These are phyloP conservation scores for Heptranchias perlo DNA, from an alignment of 2,113 vertebrate species.

Conservation along the genomic window DNA sequence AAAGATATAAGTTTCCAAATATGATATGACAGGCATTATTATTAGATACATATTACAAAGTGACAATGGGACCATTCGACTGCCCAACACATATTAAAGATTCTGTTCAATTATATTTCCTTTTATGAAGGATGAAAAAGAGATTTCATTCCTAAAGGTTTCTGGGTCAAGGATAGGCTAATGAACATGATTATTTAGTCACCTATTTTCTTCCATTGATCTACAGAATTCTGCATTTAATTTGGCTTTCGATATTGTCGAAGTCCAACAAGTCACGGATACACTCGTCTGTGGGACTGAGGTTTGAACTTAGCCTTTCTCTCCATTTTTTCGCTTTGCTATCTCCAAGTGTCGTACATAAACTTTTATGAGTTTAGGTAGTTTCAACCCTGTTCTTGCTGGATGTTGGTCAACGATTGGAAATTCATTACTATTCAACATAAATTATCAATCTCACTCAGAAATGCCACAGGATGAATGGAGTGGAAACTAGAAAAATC, in stretches of 20 bases:
- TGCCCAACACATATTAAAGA: not conserved
- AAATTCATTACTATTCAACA: not conserved
- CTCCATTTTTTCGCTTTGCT: not conserved
- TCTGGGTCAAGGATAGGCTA: not conserved
- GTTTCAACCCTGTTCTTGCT: not conserved
- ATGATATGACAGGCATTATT: not conserved
- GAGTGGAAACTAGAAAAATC: not conserved
- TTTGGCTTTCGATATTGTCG: not conserved
- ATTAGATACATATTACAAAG: not conserved
- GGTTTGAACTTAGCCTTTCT: not conserved
- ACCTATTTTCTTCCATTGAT: too few relatives aligned
- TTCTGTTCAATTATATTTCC: not conserved
- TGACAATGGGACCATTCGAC: not conserved
- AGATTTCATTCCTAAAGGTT: not conserved
- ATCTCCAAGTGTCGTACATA: not conserved
- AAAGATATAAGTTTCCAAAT: not conserved
- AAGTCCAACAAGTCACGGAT: not conserved
- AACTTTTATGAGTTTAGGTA: not conserved
- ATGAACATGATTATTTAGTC: not conserved
- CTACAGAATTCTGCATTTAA: not conserved
- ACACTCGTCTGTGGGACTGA: not conserved
- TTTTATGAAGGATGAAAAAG: not conserved
- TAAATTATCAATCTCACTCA: not conserved
- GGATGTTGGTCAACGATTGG: not conserved
- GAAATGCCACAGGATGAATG: not conserved